Percentiles rank a stretch among this genome's conserved stretches.
phyloP scores from a whole-genome alignment of 2,113 vertebrate genomes.

The Ceyx margarethae region DNA sequence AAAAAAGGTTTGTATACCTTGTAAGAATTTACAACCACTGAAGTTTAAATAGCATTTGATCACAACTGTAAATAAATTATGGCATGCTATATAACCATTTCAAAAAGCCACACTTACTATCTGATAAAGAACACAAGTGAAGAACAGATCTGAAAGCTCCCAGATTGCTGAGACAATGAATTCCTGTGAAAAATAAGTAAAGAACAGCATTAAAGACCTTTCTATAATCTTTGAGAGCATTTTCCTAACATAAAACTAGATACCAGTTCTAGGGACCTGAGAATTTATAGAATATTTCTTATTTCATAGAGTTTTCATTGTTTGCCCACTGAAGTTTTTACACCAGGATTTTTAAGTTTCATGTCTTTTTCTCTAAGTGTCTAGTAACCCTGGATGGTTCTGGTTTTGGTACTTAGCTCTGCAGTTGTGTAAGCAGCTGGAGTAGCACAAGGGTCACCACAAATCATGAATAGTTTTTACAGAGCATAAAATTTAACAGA shows the following conservation, averaged over 20 bases:
- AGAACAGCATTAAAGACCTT: not conserved
- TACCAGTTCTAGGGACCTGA: not conserved
- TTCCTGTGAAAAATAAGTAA: not conserved
- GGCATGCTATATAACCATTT: not conserved
- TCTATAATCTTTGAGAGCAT: not conserved
- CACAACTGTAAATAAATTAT: not conserved
- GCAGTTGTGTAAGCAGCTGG: not conserved
- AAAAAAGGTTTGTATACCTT: not conserved
- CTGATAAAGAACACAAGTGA: not conserved
- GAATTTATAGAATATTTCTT: not conserved
- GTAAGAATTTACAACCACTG: not conserved
- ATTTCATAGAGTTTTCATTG: too few species aligned
- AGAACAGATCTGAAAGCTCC: not conserved
- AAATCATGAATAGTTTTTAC: not conserved
- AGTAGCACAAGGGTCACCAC: not conserved
- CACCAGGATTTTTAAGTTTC: not conserved
- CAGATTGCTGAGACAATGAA: not conserved
- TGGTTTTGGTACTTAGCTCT: not conserved
- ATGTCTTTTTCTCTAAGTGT: not conserved
- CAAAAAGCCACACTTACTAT: not conserved
- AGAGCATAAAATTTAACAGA: slow-evolving; percentile 58
- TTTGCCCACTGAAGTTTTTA: not conserved
- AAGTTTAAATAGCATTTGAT: not conserved
- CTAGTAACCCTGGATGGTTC: not conserved
- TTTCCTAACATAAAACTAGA: not conserved